These are phyloP conservation scores for Argya squamiceps DNA, from an alignment of 2,797 vertebrate genomes.

Conservation along the genomic window DNA sequence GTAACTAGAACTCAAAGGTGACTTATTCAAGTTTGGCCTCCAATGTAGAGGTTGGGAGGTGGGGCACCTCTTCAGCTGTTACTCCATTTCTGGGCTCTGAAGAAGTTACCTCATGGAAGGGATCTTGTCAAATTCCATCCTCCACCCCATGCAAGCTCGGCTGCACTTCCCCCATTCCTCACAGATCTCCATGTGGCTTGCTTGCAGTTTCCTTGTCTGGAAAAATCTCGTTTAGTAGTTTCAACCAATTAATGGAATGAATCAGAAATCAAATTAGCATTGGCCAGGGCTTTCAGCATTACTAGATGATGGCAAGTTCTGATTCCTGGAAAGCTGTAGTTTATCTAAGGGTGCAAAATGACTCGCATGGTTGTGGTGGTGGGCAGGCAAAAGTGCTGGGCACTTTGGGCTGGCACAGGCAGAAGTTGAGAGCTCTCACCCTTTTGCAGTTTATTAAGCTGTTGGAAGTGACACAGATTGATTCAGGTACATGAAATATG, in stretches of 20 bases:
- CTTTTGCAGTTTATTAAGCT: neutral
- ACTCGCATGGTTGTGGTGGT: neutral
- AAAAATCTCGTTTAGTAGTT: neutral
- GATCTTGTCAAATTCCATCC: neutral
- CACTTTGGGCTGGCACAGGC: neutral
- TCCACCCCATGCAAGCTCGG: rapidly evolving
- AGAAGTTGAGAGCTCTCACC: neutral
- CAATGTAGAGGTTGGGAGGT: neutral
- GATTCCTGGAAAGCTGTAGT: neutral
- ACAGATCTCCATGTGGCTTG: neutral
- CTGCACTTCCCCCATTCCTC: neutral
- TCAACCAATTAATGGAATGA: neutral
- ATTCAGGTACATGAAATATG: neutral
- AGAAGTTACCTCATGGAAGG: neutral
- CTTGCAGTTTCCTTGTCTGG: neutral
- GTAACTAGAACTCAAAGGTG: neutral
- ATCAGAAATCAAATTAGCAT: neutral
- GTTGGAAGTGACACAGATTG: neutral
- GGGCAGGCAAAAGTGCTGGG: neutral
- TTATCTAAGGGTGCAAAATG: neutral
- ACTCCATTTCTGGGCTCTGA: neutral
- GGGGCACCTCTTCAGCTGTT: neutral
- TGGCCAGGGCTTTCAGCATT: neutral
- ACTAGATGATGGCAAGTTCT: neutral
- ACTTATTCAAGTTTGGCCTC: neutral